Evolutionary conservation across 2,888 invertebrate genomes (phyloP), one percentile per base, ranked within the genome.

Genomic region (Cosmia pyralina): DNA sequence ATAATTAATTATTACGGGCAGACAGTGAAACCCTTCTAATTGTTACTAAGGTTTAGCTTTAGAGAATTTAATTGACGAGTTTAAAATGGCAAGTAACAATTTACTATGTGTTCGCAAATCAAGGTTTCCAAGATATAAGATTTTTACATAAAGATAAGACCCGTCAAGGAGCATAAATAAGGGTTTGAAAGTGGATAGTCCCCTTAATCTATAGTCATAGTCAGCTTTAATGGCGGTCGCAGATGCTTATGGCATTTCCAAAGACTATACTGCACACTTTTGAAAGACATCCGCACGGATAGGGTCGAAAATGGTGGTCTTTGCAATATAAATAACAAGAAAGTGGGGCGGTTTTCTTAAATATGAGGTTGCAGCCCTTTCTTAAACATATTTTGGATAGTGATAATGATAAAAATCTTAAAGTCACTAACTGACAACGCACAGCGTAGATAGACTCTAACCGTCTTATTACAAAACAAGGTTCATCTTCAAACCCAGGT

Each of bases 1-100:
- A 72, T 85, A 85, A 72, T 64, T 69, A 63, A 73, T 83, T 72
- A 70, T 79, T 67, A 70, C 62, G 63, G 63, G 46, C 83, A 79
- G 72, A 69, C 72, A 79, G 75, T 38, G 53, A 71, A 79, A 83
- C 81, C 80, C 83, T 83, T 83, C 83, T 85, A 85, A 85, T 72
- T 82, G 55, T 85, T 79, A 79, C 57, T 75, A 71, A 83, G 65
- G 67, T 70, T 72, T 85, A 83, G 80, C 68, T 75, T 55, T 83
- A 85, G 74, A 73, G 34, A 79, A 76, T 84, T 71, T 75, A 81
- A 84, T 72, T 77, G 81, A 68, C 52, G 52, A 68, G 62, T 75
- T 57, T 74, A 41, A 69, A 82, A 83, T 62, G 68, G 58, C 38
- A 58, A 68, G 48, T 72, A 66, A 75, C 62, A 64, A 69, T 57